Percentiles rank a stretch among this genome's conserved stretches.
Conservation (phyloP, 2,113 vertebrate species). For the Corythoichthys intestinalis region DNA sequence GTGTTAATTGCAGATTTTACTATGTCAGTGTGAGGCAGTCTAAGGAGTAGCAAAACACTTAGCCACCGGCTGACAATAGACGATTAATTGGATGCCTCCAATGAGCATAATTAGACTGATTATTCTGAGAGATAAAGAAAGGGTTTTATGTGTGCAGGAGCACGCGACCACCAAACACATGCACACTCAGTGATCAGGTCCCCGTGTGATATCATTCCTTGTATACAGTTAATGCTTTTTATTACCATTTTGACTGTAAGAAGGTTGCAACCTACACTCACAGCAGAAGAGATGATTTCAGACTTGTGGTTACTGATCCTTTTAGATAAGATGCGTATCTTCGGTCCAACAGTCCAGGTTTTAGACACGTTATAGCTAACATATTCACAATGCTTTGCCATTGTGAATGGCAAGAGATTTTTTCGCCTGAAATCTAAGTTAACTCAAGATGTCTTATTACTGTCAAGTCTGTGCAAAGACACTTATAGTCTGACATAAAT, state of each 20-base stretch:
- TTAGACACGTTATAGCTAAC: conserved; percentile 19
- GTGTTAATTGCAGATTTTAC: conserved; percentile 83
- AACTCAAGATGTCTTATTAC: conserved; percentile 37
- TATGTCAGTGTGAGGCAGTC: conserved; percentile 61
- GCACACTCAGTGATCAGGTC: conserved; percentile 25
- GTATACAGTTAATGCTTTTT: conserved; percentile 47
- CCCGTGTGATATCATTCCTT: conserved; percentile 31
- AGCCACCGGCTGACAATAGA: conserved; percentile 79
- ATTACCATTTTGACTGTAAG: conserved; percentile 46
- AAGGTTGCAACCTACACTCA: conserved; percentile 43
- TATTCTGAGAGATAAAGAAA: conserved; percentile 79
- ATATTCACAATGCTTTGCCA: conserved; percentile 28
- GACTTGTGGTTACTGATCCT: conserved; percentile 45
- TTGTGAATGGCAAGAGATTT: conserved; percentile 17
- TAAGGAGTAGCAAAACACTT: conserved; percentile 80
- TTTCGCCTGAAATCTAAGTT: conserved; percentile 21
- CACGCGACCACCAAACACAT: background rate
- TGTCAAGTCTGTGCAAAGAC: conserved; percentile 44
- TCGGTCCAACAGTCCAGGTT: conserved; percentile 41
- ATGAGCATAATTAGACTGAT: conserved; percentile 88
- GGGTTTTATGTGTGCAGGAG: conserved; percentile 75
- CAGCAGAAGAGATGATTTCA: conserved; percentile 42
- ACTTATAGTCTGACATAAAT: conserved; percentile 50
- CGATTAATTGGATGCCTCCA: conserved; percentile 85
- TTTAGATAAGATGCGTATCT: conserved; percentile 39